phyloP scores from a whole-genome alignment of 2,113 vertebrate species.

The Siniperca knerii region DNA sequence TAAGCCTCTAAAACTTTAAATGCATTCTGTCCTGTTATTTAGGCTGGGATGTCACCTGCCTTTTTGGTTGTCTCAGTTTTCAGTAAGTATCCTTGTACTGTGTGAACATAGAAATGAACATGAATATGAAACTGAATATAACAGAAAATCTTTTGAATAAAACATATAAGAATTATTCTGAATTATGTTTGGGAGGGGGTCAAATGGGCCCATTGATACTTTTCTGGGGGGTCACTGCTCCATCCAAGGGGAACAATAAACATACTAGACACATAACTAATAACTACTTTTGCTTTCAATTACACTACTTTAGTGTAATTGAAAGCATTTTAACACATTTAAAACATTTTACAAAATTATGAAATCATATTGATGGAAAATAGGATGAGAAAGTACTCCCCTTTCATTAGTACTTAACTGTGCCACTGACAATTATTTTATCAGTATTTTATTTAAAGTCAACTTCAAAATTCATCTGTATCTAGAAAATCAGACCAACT shows the following conservation, averaged over 20 bases:
- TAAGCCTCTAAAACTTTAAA: constrained; percentile 43
- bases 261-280: neutral
- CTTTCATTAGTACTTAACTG: neutral
- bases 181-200: neutral
- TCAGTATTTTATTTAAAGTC: neutral
- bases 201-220: neutral
- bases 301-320: too few relatives aligned
- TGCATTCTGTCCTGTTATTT: constrained; percentile 28
- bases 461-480: too few relatives aligned
- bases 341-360: neutral
- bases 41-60: constrained; percentile 38
- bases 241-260: neutral
- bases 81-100: neutral
- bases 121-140: too few relatives aligned
- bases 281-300: neutral
- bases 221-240: neutral
- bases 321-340: too few relatives aligned
- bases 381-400: neutral
- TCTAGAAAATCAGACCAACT: too few relatives aligned
- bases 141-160: neutral
- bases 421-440: neutral
- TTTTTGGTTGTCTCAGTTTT: constrained; percentile 30
- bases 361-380: neutral
- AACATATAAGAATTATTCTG: neutral
- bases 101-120: neutral